phyloP scores from a whole-genome alignment of 2,113 vertebrate species.

The Lamprotornis superbus region DNA sequence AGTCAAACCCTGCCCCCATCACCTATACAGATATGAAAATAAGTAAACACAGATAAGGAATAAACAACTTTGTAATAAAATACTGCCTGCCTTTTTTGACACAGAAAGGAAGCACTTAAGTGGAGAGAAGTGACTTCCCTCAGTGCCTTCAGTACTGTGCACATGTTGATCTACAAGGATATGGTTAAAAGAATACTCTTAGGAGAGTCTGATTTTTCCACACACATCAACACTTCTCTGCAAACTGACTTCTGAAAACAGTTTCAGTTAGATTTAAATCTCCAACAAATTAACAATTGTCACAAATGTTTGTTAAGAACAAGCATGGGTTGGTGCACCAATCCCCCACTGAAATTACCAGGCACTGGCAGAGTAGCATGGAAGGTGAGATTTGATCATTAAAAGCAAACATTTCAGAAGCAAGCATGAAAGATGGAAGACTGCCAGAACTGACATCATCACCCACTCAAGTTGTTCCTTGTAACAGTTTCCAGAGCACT shows the following conservation, averaged over 20 bases:
- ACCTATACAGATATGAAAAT: conserved; percentile 26
- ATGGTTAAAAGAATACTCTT: not conserved
- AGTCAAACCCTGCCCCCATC: not conserved
- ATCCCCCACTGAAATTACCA: not conserved
- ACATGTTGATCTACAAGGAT: not conserved
- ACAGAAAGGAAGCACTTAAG: not conserved
- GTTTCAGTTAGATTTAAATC: not conserved
- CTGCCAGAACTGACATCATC: not conserved
- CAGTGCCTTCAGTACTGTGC: conserved; percentile 2
- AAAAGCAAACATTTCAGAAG: not conserved
- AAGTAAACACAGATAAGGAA: not conserved
- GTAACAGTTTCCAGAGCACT: not conserved
- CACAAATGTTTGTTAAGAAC: not conserved
- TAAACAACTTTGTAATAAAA: conserved; percentile 24
- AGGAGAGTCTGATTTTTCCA: not conserved
- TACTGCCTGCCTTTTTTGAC: not conserved
- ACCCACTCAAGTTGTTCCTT: not conserved
- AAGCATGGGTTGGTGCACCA: not conserved
- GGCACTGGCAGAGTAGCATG: not conserved
- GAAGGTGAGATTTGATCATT: not conserved
- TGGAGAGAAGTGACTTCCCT: not conserved
- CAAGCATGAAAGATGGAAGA: not conserved
- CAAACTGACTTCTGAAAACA: not conserved
- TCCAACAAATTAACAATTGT: not conserved
- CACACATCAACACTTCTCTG: not conserved